These are phyloP conservation scores for Poeciliopsis retropinna DNA, from an alignment of 2,113 vertebrate genomes.

Conservation along the genomic window DNA sequence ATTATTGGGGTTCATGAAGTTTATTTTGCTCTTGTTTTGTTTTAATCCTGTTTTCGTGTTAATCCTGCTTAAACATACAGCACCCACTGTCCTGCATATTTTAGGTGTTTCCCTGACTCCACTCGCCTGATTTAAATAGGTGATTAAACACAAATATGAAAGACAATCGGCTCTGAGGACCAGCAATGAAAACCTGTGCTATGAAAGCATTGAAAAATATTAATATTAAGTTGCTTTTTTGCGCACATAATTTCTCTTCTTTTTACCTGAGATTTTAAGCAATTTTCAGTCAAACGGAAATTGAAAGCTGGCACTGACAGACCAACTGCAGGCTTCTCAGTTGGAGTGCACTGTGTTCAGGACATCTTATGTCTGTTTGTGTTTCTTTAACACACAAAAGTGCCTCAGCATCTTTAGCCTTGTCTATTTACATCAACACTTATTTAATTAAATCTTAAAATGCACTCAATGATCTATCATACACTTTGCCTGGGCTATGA, in stretches of 20 bases:
- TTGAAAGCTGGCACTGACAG: slow-evolving; percentile 53
- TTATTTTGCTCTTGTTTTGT: too few species aligned
- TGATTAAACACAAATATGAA: too few species aligned
- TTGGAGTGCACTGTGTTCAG: slow-evolving; percentile 16
- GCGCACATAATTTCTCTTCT: slow-evolving; percentile 25
- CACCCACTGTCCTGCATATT: too few species aligned
- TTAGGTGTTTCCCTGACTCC: too few species aligned
- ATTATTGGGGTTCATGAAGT: too few species aligned
- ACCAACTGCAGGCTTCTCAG: slow-evolving; percentile 40
- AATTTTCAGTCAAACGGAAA: slow-evolving; percentile 44
- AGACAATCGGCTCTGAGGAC: too few species aligned
- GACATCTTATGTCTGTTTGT: slow-evolving; percentile 21
- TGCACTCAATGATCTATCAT: slow-evolving; percentile 7
- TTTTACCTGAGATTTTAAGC: slow-evolving; percentile 23
- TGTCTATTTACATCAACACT: slow-evolving; percentile 10
- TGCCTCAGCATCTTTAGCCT: slow-evolving; percentile 22
- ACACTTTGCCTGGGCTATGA: slow-evolving; percentile 7
- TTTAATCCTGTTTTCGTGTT: too few species aligned
- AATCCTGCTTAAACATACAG: too few species aligned
- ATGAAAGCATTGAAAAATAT: neutral
- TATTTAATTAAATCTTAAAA: slow-evolving; percentile 31
- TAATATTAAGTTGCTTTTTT: neutral
- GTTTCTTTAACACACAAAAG: slow-evolving; percentile 28
- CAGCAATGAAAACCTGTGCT: too few species aligned
- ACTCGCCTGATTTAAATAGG: too few species aligned